Evolutionary conservation across 2,888 invertebrate species (phyloP).

Genomic region (Automeris io): DNA sequence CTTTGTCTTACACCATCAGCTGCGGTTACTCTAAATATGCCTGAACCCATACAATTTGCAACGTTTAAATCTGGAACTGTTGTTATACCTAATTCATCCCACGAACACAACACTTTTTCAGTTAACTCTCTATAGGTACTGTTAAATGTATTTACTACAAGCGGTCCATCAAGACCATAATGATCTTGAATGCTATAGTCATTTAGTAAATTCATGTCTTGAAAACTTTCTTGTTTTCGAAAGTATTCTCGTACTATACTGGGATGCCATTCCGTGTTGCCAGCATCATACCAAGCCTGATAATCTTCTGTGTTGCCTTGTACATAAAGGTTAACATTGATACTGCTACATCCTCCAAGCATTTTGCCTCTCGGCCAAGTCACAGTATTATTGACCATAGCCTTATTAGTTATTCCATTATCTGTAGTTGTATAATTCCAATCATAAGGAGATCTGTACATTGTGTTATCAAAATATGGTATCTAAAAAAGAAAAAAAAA

Average conservation of each 20-base stretch:
- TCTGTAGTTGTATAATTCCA: constrained; percentile 91
- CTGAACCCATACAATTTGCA: constrained; percentile 13
- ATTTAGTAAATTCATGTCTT: constrained; percentile 9
- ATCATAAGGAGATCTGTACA: constrained; percentile 71
- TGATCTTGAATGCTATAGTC: constrained; percentile 6
- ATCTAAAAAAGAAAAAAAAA: no score
- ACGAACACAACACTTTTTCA: constrained; percentile 35
- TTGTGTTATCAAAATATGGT: not conserved
- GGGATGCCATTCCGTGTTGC: constrained; percentile 44
- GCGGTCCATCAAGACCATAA: constrained; percentile 18
- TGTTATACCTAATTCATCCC: not conserved
- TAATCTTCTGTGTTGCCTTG: constrained; percentile 65
- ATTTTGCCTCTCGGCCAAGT: constrained; percentile 77
- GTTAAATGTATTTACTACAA: constrained; percentile 15
- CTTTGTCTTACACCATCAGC: constrained; percentile 3
- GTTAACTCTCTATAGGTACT: constrained; percentile 12
- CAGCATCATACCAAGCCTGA: constrained; percentile 57
- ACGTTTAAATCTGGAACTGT: not conserved
- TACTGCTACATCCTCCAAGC: constrained; percentile 69
- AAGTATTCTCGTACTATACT: constrained; percentile 14
- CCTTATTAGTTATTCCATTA: constrained; percentile 81
- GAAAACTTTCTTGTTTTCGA: constrained; percentile 18
- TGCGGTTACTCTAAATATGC: constrained; percentile 48
- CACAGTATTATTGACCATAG: constrained; percentile 48
- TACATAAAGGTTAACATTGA: constrained; percentile 74